phyloP scores from a whole-genome alignment of 2,113 vertebrate species.

The Lasiurus borealis region DNA sequence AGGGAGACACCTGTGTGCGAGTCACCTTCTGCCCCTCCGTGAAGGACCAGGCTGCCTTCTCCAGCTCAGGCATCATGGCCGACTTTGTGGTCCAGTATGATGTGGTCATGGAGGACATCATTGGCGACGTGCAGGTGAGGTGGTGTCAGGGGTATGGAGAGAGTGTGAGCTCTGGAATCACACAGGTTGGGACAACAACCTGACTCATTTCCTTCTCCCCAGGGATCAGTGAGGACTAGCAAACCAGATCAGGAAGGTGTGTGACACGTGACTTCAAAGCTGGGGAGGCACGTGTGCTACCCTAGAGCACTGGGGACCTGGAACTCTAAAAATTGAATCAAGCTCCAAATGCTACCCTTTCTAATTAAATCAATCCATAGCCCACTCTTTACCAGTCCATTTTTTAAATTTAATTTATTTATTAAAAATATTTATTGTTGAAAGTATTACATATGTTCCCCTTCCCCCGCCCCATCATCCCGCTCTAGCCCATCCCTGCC shows the following conservation, averaged over 20 bases:
- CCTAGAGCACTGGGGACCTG: no score
- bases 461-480: no score
- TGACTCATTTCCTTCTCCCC: not conserved
- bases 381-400: not conserved
- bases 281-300: no score
- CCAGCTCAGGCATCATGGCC: constrained; percentile 86
- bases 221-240: not conserved
- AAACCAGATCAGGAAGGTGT: no score
- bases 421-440: no score
- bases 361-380: not conserved
- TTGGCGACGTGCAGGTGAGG: constrained; percentile 89
- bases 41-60: constrained; percentile 86
- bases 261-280: no score
- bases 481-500: no score
- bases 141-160: not conserved
- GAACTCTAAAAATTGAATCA: not conserved
- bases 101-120: constrained; percentile 87
- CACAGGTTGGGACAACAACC: no score
- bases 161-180: not conserved
- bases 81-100: constrained; percentile 91
- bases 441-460: no score
- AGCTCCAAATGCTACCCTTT: not conserved
- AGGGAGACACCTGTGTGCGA: constrained; percentile 61
- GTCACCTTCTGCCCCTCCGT: constrained; percentile 85
- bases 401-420: no score